These are phyloP conservation scores for Periplaneta americana DNA, from an alignment of 1,140 invertebrate genomes.

Conservation along the genomic window DNA sequence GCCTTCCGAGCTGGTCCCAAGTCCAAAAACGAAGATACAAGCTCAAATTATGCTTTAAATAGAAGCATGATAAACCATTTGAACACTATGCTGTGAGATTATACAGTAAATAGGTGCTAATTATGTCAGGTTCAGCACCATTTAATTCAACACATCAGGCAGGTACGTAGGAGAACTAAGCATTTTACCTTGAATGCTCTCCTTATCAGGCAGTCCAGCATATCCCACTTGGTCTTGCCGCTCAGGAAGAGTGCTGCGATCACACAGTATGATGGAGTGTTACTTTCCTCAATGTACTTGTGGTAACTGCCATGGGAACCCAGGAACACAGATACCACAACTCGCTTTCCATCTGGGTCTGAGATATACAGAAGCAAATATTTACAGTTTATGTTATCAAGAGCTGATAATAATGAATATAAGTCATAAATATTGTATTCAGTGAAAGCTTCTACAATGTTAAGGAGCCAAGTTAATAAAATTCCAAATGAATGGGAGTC, in stretches of 20 bases:
- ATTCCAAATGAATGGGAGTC: no score
- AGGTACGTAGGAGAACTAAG: no score
- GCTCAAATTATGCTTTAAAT: no score
- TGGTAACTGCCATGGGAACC: conserved; percentile 74
- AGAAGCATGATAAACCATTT: no score
- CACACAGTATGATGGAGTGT: conserved; percentile 47
- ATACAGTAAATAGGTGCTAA: no score
- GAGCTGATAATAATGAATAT: background rate
- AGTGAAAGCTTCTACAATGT: background rate
- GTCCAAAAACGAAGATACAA: no score
- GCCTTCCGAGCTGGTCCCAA: no score
- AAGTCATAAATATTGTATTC: background rate
- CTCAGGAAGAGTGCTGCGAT: conserved; percentile 87
- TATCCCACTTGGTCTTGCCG: conserved; percentile 91
- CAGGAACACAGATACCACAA: conserved; percentile 75
- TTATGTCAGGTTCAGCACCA: no score
- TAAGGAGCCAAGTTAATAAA: no score
- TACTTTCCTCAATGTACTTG: conserved; percentile 57
- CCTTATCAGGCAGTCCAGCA: conserved; percentile 84
- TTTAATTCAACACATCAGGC: no score
- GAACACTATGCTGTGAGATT: no score
- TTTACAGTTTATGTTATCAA: background rate
- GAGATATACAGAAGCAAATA: background rate
- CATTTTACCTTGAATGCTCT: conserved; percentile 86
- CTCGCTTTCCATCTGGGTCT: conserved; percentile 69